phyloP scores from a whole-genome alignment of 2,113 vertebrate species.

The Pelodiscus sinensis region DNA sequence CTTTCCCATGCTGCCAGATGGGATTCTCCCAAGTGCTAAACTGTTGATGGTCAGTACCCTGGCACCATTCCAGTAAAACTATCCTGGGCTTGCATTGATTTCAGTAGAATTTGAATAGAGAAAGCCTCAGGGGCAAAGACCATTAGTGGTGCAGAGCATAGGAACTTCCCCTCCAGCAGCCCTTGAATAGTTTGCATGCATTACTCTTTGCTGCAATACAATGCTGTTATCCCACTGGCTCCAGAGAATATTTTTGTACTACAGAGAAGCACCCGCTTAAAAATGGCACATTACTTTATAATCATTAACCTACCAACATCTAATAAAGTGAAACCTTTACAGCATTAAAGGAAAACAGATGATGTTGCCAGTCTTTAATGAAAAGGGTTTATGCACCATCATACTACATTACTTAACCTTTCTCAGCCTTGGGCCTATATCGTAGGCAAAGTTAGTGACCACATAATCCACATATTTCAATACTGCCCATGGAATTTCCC shows the following conservation, averaged over 20 bases:
- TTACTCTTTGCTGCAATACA: neutral
- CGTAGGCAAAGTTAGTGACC: slow-evolving; percentile 4
- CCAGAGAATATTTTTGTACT: slow-evolving; percentile 7
- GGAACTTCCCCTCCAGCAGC: neutral
- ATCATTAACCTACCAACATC: slow-evolving; percentile 46
- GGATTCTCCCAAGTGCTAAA: neutral
- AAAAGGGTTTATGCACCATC: slow-evolving; percentile 57
- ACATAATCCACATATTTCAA: slow-evolving; percentile 27
- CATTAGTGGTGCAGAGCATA: neutral
- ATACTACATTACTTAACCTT: neutral
- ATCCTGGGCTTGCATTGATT: neutral
- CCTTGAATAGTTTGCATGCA: neutral
- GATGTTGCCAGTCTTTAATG: slow-evolving; percentile 56
- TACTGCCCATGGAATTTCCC: slow-evolving; percentile 25
- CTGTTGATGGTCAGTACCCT: neutral
- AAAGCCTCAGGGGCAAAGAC: neutral
- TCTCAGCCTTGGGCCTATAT: neutral
- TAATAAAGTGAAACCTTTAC: slow-evolving; percentile 52
- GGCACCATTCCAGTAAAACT: neutral
- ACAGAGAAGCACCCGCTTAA: slow-evolving; percentile 22
- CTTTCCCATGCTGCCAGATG: neutral
- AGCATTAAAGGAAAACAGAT: slow-evolving; percentile 63
- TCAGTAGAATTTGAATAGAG: neutral
- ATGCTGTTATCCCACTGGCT: neutral
- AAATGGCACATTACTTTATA: slow-evolving; percentile 29